A percentile compares a stretch with the other conserved stretches of the same genome.
phyloP scores from a whole-genome alignment of 2,797 vertebrate genomes.

The Sebastes minor region DNA sequence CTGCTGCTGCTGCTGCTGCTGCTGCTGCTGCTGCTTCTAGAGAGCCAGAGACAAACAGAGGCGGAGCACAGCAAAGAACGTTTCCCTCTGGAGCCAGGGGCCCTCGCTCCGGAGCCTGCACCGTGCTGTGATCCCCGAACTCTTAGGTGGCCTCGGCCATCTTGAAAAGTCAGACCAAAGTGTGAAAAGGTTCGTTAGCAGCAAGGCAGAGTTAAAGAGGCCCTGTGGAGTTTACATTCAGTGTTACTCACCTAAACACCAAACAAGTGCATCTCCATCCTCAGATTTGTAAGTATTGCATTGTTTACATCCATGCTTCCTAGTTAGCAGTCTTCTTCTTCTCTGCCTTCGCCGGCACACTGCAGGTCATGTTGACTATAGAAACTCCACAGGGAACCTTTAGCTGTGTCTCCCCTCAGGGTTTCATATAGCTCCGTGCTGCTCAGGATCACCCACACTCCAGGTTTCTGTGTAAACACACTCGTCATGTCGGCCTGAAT shows the following conservation, averaged over 20 bases:
- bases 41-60: constrained; percentile 64
- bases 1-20: background rate
- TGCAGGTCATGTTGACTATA: background rate
- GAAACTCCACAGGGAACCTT: constrained; percentile 9
- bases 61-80: constrained; percentile 2
- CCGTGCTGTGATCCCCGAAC: constrained; percentile 79
- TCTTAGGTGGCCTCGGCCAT: background rate
- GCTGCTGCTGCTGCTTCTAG: constrained; percentile 6
- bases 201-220: background rate
- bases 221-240: background rate
- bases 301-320: background rate
- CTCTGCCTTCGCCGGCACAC: background rate
- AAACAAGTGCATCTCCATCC: background rate
- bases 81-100: constrained; percentile 56
- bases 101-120: constrained; percentile 84
- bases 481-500: background rate
- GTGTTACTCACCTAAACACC: too few relatives aligned
- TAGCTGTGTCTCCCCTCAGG: background rate
- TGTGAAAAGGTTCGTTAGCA: background rate
- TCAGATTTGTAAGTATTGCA: background rate
- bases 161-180: background rate
- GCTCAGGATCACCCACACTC: background rate
- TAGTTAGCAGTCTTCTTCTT: background rate
- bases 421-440: background rate
- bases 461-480: background rate